These are phyloP conservation scores for Brachyopa scutellaris DNA, from an alignment of 2,888 invertebrate genomes.

Conservation along the genomic window DNA sequence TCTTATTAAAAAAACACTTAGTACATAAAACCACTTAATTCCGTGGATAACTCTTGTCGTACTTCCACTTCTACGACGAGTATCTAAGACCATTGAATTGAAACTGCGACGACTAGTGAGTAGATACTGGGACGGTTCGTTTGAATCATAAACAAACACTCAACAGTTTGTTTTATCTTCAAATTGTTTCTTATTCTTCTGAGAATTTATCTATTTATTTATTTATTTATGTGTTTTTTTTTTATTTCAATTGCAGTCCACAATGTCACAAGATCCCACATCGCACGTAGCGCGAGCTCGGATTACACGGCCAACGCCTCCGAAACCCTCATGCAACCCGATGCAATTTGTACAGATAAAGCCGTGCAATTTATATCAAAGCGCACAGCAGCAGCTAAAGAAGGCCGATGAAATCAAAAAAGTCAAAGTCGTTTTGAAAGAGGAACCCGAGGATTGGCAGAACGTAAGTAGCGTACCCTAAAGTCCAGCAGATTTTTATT, in stretches of 20 bases:
- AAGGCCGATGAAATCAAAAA: conserved; percentile 93
- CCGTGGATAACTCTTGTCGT: conserved; percentile 40
- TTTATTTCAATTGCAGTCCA: conserved; percentile 78
- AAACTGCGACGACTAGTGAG: too few species aligned
- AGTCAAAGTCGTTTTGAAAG: conserved; percentile 89
- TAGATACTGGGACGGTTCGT: neutral
- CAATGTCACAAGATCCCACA: conserved; percentile 81
- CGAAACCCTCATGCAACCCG: conserved; percentile 92
- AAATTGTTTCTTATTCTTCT: conserved; percentile 36
- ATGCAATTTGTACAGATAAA: conserved; percentile 94
- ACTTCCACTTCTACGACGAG: conserved; percentile 14
- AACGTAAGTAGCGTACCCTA: conserved; percentile 85
- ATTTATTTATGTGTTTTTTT: too few species aligned
- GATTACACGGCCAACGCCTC: conserved; percentile 88
- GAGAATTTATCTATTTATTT: too few species aligned
- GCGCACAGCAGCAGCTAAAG: conserved; percentile 92
- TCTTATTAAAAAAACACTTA: conserved; percentile 11
- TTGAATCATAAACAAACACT: neutral
- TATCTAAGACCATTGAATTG: conserved; percentile 5
- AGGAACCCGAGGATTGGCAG: conserved; percentile 96
- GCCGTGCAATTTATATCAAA: conserved; percentile 92
- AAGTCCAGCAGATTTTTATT: conserved; percentile 15
- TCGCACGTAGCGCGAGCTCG: conserved; percentile 82
- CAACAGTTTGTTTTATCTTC: conserved; percentile 25
- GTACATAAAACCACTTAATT: conserved; percentile 50